Conservation (phyloP, 2,888 invertebrate genomes). For the Phyllotreta cruciferae region DNA sequence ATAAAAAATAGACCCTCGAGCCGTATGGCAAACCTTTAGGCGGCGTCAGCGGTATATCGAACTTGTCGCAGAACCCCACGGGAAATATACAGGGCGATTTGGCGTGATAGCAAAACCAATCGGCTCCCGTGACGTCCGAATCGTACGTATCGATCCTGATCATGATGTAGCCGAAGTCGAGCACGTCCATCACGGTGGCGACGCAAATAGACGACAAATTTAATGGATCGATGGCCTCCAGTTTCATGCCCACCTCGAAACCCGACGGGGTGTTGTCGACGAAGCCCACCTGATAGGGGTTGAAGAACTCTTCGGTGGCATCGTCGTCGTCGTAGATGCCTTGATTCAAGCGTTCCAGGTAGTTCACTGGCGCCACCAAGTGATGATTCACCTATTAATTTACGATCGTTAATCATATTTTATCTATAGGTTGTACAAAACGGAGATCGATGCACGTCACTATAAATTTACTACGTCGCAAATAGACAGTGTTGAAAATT, state of each 20-base stretch:
- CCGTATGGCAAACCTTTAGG: conserved; percentile 70
- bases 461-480: too few relatives aligned
- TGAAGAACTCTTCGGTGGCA: conserved; percentile 81
- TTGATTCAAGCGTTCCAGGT: conserved; percentile 76
- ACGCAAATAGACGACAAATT: conserved; percentile 94
- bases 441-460: too few relatives aligned
- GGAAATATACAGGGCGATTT: conserved; percentile 95
- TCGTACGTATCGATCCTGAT: conserved; percentile 94
- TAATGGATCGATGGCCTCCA: conserved; percentile 97
- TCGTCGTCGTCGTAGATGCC: conserved; percentile 78
- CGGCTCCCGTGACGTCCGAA: conserved; percentile 79
- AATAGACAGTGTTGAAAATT: too few relatives aligned
- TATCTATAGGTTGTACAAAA: too few relatives aligned
- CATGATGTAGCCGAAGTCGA: conserved; percentile 94
- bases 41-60: conserved; percentile 84
- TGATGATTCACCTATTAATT: conserved; percentile 90
- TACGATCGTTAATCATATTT: too few relatives aligned
- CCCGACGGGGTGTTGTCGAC: conserved; percentile 39
- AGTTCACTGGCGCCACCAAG: conserved; percentile 82
- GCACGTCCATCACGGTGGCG: conserved; percentile 92
- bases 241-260: conserved; percentile 74
- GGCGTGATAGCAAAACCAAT: conserved; percentile 97
- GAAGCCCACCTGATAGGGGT: conserved; percentile 58
- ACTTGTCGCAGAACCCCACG: conserved; percentile 88
- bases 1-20: too few relatives aligned